These are phyloP conservation scores for Mus spretus DNA, from an alignment of 2,797 vertebrate species.

Conservation along the genomic window DNA sequence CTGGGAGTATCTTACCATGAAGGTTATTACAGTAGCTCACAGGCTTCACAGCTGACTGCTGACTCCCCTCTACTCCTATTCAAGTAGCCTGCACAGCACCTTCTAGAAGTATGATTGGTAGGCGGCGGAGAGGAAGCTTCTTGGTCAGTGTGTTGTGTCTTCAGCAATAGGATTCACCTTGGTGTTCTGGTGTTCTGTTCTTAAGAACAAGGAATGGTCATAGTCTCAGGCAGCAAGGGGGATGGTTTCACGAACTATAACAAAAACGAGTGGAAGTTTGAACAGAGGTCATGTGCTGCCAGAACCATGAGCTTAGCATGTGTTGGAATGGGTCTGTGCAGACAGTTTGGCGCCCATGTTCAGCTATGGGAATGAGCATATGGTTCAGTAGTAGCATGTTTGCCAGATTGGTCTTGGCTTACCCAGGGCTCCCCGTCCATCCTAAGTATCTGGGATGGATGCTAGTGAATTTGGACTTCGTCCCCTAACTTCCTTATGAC, in stretches of 20 bases:
- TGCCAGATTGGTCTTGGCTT: not conserved
- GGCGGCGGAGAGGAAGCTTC: not conserved
- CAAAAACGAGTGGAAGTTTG: not conserved
- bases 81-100: not conserved
- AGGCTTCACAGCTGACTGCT: not conserved
- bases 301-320: not conserved
- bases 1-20: not conserved
- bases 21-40: not conserved
- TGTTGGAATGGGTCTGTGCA: not conserved
- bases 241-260: not conserved
- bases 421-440: not conserved
- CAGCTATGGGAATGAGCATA: not conserved
- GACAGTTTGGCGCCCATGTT: not conserved
- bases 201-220: too few relatives aligned
- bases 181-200: not conserved
- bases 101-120: not conserved
- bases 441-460: not conserved
- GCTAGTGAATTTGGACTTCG: not conserved
- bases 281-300: not conserved
- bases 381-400: not conserved
- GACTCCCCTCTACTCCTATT: not conserved
- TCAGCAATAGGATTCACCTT: not conserved
- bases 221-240: not conserved
- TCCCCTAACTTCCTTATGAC: not conserved
- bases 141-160: not conserved